Conservation (phyloP, 2,797 vertebrate genomes). For the Epinephelus coioides region DNA sequence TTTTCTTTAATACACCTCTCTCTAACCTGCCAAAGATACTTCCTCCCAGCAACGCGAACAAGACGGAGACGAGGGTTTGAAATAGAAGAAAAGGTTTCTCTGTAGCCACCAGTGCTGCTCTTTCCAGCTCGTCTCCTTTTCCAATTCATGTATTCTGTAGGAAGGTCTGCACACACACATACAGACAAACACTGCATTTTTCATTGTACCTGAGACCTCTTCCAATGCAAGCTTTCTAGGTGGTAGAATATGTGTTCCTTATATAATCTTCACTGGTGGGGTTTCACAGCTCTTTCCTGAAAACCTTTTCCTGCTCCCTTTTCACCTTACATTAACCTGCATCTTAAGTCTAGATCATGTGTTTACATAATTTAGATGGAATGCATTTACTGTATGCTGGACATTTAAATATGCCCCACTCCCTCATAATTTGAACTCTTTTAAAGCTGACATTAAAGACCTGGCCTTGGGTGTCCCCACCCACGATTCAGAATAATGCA, state of each 20-base stretch:
- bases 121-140: slow-evolving; percentile 14
- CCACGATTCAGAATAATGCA: neutral
- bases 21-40: slow-evolving; percentile 18
- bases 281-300: slow-evolving; percentile 8
- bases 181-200: neutral
- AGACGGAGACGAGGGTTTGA: slow-evolving; percentile 8
- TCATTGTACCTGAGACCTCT: neutral
- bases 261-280: neutral
- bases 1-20: slow-evolving; percentile 38
- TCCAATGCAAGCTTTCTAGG: neutral
- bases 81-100: slow-evolving; percentile 33
- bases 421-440: neutral
- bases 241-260: slow-evolving; percentile 7
- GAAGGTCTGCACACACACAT: neutral
- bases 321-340: slow-evolving; percentile 2
- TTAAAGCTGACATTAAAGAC: neutral
- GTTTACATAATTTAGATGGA: neutral
- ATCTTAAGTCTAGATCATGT: slow-evolving; percentile 1
- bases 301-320: neutral
- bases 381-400: neutral
- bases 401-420: slow-evolving; percentile 5
- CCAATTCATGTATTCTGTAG: slow-evolving; percentile 25
- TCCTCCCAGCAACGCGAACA: slow-evolving; percentile 9
- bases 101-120: slow-evolving; percentile 2
- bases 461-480: neutral